Conservation (phyloP, 2,113 vertebrate genomes). For the Vireo altiloquus region DNA sequence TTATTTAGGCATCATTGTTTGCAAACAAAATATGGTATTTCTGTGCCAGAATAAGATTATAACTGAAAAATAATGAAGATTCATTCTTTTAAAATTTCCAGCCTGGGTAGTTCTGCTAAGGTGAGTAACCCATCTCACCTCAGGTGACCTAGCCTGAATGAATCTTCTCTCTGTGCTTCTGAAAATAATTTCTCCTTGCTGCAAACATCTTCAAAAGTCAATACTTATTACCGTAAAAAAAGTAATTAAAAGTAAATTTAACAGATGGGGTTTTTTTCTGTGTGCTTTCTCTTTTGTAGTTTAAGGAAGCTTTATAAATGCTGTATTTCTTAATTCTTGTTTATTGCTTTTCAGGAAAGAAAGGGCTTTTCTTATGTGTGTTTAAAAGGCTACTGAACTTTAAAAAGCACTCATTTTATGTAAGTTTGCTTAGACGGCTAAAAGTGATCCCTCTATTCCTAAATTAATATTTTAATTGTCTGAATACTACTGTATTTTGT, state of each 20-base stretch:
- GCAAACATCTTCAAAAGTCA: background rate
- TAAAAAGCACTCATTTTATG: background rate
- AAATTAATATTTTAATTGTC: background rate
- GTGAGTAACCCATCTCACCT: background rate
- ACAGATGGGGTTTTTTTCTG: accelerated
- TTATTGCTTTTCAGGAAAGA: background rate
- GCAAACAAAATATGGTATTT: background rate
- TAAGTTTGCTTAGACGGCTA: background rate
- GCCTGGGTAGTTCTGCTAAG: background rate
- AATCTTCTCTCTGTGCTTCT: background rate
- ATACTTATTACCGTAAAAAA: background rate
- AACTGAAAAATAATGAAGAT: background rate
- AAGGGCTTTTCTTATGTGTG: background rate
- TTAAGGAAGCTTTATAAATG: background rate
- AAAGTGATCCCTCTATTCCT: background rate
- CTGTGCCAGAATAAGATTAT: background rate
- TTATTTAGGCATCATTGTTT: background rate
- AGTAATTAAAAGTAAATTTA: background rate
- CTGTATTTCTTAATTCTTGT: background rate
- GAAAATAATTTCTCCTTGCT: background rate
- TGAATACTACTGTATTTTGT: background rate
- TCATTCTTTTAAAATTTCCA: background rate
- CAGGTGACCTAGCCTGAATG: background rate
- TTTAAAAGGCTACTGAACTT: background rate
- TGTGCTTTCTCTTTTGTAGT: background rate